Conservation (phyloP, 2,113 vertebrate species). For the Himantopus leucocephalus region DNA sequence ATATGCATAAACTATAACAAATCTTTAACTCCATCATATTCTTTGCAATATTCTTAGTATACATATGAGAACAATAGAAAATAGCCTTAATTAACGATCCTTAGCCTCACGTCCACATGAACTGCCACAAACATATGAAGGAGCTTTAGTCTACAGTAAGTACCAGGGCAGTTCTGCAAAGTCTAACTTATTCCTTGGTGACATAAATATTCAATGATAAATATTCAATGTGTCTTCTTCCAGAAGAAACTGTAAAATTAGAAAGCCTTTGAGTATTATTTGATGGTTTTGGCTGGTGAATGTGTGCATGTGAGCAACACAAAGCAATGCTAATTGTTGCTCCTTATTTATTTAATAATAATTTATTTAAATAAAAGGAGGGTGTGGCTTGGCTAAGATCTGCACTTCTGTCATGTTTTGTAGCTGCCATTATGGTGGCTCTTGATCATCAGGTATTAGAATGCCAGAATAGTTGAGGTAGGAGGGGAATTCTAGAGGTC, state of each 20-base stretch:
- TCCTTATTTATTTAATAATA: neutral
- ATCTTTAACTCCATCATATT: neutral
- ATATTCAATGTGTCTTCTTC: neutral
- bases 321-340: neutral
- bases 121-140: neutral
- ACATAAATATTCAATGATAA: neutral
- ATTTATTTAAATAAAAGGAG: neutral
- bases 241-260: neutral
- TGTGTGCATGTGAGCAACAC: neutral
- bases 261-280: neutral
- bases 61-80: neutral
- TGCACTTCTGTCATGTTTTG: neutral
- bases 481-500: neutral
- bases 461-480: neutral
- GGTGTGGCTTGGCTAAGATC: neutral
- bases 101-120: neutral
- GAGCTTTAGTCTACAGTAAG: neutral
- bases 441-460: rapidly evolving
- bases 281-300: neutral
- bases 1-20: neutral
- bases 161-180: neutral
- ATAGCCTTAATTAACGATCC: neutral
- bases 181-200: neutral
- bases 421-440: neutral
- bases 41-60: neutral